Percentiles rank a stretch among this genome's conserved stretches.
These are phyloP conservation scores for Nematolebias whitei DNA, from an alignment of 2,113 vertebrate genomes.

Conservation along the genomic window DNA sequence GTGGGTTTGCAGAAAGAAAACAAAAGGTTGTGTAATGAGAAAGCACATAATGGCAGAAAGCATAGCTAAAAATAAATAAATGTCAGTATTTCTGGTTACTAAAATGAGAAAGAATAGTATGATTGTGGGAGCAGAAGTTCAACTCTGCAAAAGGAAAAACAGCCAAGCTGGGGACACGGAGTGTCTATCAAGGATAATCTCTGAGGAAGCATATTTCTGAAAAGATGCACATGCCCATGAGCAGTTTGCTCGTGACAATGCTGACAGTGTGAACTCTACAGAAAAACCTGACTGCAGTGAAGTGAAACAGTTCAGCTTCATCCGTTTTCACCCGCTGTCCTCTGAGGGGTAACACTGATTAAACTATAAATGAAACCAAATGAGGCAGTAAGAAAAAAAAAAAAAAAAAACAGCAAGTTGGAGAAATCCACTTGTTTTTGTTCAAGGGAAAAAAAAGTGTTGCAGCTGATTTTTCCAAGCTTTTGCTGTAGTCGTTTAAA, in stretches of 20 bases:
- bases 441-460: no score
- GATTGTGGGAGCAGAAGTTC: conserved; percentile 21
- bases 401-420: conserved; percentile 13
- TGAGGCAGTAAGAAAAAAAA: background rate
- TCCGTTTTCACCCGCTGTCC: conserved; percentile 15
- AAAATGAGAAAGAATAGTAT: background rate
- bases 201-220: conserved; percentile 12
- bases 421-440: conserved; percentile 9
- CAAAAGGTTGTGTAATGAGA: conserved; percentile 28
- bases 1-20: conserved; percentile 17
- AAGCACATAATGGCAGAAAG: background rate
- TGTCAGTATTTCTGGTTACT: conserved; percentile 9
- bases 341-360: conserved; percentile 5
- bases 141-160: conserved; percentile 15
- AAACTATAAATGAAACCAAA: conserved; percentile 22
- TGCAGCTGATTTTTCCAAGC: no score
- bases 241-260: conserved; percentile 12
- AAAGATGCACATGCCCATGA: background rate
- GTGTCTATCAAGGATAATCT: background rate
- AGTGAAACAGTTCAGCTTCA: conserved; percentile 39
- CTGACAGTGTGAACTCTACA: conserved; percentile 29
- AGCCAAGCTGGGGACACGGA: background rate
- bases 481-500: conserved; percentile 33
- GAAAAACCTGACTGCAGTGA: conserved; percentile 41
- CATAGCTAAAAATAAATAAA: background rate